These are phyloP conservation scores for Petrosia ficiformis DNA, from an alignment of 37 sponge, comb jelly and placozoan genomes.

Conservation along the genomic window DNA sequence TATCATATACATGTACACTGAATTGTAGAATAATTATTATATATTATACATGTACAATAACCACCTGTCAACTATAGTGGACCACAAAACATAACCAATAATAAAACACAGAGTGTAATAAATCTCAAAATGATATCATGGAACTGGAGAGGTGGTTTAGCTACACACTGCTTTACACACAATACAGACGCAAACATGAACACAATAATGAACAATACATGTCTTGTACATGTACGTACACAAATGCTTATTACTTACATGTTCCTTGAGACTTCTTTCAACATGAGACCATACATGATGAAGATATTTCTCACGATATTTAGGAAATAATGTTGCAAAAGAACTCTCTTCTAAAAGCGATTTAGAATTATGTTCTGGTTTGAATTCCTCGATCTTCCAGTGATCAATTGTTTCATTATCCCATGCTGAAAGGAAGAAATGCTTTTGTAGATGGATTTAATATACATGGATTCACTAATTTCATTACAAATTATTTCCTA, in stretches of 20 bases:
- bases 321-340: conserved; percentile 97
- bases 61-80: too few species aligned
- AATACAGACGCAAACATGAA: not conserved
- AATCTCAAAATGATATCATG: too few species aligned
- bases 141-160: too few species aligned
- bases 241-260: conserved; percentile 27
- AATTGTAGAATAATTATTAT: too few species aligned
- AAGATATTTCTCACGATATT: conserved; percentile 94
- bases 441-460: too few species aligned
- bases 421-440: conserved; percentile 63
- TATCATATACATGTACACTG: too few species aligned
- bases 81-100: too few species aligned
- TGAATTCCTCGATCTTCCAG: conserved; percentile 93
- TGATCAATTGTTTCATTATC: conserved; percentile 85
- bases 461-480: too few species aligned
- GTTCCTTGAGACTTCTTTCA: conserved; percentile 65
- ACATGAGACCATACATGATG: conserved; percentile 93
- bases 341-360: conserved; percentile 92
- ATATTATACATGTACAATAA: too few species aligned
- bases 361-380: conserved; percentile 78
- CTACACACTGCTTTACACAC: too few species aligned
- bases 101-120: too few species aligned
- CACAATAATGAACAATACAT: not conserved
- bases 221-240: not conserved
- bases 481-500: too few species aligned